Percentiles rank a stretch among this genome's conserved stretches.
These are phyloP conservation scores for Halyomorpha halys DNA, from an alignment of 1,140 invertebrate species.

Conservation along the genomic window DNA sequence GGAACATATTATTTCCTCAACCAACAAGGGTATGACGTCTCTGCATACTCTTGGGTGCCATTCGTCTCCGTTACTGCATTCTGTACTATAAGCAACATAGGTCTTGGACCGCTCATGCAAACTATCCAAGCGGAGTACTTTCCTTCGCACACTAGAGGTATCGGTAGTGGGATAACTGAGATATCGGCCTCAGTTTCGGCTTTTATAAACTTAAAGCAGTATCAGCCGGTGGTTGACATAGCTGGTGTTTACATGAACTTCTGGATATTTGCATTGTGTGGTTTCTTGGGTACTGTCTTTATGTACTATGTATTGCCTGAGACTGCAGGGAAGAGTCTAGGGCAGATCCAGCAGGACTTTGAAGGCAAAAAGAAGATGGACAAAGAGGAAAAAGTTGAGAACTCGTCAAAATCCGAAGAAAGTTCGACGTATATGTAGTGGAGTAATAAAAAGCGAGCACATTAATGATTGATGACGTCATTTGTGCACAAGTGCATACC, in stretches of 20 bases:
- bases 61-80: conserved; percentile 36
- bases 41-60: conserved; percentile 32
- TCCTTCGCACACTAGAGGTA: conserved; percentile 24
- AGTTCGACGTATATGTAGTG: too few relatives aligned
- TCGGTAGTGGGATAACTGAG: conserved; percentile 21
- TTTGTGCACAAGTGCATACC: too few relatives aligned
- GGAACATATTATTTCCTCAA: conserved; percentile 23
- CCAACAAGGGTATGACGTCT: conserved; percentile 10
- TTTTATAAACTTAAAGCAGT: conserved; percentile 37
- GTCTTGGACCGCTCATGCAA: conserved; percentile 33
- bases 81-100: conserved; percentile 36
- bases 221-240: conserved; percentile 37
- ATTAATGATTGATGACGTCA: too few relatives aligned
- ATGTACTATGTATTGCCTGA: conserved; percentile 58
- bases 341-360: conserved; percentile 41
- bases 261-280: conserved; percentile 45
- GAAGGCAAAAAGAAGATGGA: conserved; percentile 19
- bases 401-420: too few relatives aligned
- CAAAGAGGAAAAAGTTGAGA: neutral
- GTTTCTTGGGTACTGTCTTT: conserved; percentile 42
- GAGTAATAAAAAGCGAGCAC: too few relatives aligned
- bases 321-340: conserved; percentile 68
- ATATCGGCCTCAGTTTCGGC: conserved; percentile 38
- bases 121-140: conserved; percentile 31
- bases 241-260: conserved; percentile 46